Percentiles rank a stretch among this genome's conserved stretches.
These are phyloP conservation scores for Rhyacichthys aspro DNA, from an alignment of 2,797 vertebrate species.

Conservation along the genomic window DNA sequence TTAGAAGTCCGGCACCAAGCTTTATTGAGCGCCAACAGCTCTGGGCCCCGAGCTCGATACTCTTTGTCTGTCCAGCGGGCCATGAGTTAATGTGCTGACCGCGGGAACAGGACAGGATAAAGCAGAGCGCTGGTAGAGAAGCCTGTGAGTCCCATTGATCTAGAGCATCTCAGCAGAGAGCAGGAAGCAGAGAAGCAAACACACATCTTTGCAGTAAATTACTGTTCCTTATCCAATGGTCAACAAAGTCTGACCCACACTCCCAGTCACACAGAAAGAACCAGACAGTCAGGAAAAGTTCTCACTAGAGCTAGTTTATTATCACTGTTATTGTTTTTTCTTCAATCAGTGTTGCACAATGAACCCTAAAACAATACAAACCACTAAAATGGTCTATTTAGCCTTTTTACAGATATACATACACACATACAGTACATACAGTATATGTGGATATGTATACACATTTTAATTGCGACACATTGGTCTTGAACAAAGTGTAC, in stretches of 20 bases:
- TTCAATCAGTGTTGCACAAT: slow-evolving; percentile 87
- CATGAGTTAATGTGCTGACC: slow-evolving; percentile 61
- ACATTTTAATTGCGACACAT: slow-evolving; percentile 71
- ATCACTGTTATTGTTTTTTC: slow-evolving; percentile 77
- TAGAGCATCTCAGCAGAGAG: slow-evolving; percentile 48
- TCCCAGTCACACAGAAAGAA: slow-evolving; percentile 43
- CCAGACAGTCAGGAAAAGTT: slow-evolving; percentile 45
- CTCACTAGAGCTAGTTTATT: slow-evolving; percentile 85
- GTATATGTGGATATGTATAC: slow-evolving; percentile 78
- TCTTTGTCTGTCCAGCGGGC: slow-evolving; percentile 55
- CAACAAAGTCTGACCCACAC: slow-evolving; percentile 6
- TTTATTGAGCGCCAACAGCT: slow-evolving; percentile 58
- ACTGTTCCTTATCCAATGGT: slow-evolving; percentile 26
- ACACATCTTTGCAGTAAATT: slow-evolving; percentile 42
- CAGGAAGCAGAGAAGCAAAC: slow-evolving; percentile 38
- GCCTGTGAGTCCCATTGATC: slow-evolving; percentile 61
- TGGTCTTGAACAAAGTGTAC: slow-evolving; percentile 69
- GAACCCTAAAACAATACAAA: slow-evolving; percentile 88
- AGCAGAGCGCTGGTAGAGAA: slow-evolving; percentile 24
- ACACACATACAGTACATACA: slow-evolving; percentile 75
- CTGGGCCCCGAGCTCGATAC: slow-evolving; percentile 55
- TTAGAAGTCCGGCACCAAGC: slow-evolving; percentile 62
- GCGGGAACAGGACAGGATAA: slow-evolving; percentile 32
- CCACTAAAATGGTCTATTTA: slow-evolving; percentile 83
- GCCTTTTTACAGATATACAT: slow-evolving; percentile 73